A percentile compares a stretch with the other conserved stretches of the same genome.
These are phyloP conservation scores for Chelon auratus DNA, from an alignment of 2,797 vertebrate genomes.

Conservation along the genomic window DNA sequence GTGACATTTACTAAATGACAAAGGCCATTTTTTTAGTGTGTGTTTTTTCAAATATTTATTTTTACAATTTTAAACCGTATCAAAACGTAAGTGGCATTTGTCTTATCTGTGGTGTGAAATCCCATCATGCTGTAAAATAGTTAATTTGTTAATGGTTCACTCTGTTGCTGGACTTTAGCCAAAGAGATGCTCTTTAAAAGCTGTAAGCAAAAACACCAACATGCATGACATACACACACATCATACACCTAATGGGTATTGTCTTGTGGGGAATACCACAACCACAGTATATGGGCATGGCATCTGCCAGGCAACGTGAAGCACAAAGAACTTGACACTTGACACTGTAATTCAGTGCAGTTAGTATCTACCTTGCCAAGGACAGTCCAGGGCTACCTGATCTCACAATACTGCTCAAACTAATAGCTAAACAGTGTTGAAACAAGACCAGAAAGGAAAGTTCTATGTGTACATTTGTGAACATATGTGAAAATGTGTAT, in stretches of 20 bases:
- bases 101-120: not conserved
- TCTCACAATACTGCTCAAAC: constrained; percentile 37
- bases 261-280: constrained; percentile 43
- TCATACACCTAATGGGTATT: constrained; percentile 14
- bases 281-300: constrained; percentile 41
- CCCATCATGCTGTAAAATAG: not conserved
- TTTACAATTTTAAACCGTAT: not conserved
- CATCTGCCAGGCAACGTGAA: constrained; percentile 44
- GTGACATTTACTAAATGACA: not conserved
- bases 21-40: not conserved
- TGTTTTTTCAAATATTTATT: too few species aligned
- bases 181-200: constrained; percentile 11
- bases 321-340: constrained; percentile 69
- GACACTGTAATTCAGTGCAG: constrained; percentile 75
- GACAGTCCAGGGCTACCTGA: constrained; percentile 52
- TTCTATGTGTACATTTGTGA: not conserved
- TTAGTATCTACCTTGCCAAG: constrained; percentile 56
- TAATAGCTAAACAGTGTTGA: constrained; percentile 19
- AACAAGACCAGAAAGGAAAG: constrained; percentile 15
- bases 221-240: not conserved
- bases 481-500: constrained; percentile 14
- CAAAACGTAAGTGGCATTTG: not conserved
- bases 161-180: not conserved
- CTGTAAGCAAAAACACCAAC: constrained; percentile 1
- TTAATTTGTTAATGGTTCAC: not conserved